phyloP scores from a whole-genome alignment of 2,113 vertebrate species.

The Nematolebias whitei region DNA sequence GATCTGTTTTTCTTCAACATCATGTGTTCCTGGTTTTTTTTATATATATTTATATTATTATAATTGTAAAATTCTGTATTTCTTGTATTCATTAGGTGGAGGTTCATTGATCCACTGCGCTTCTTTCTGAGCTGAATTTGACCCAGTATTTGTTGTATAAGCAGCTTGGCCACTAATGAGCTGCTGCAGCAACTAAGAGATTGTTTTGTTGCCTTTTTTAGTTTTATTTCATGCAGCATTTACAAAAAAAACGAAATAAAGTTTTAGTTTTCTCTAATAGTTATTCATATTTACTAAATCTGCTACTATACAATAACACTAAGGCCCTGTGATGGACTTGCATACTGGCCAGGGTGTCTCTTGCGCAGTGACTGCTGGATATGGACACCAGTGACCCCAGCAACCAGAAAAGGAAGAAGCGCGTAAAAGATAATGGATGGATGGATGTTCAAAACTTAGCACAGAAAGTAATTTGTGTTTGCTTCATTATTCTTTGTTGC shows the following conservation, averaged over 20 bases:
- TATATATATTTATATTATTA: too few species aligned
- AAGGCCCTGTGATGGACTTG: too few species aligned
- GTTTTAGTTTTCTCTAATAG: not conserved
- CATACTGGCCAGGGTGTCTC: too few species aligned
- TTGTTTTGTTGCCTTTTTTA: not conserved
- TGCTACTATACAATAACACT: too few species aligned
- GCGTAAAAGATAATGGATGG: too few species aligned
- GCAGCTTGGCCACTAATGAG: conserved; percentile 50
- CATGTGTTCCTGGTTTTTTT: conserved; percentile 10
- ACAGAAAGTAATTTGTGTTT: too few species aligned
- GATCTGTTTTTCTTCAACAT: not conserved
- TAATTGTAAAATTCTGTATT: conserved; percentile 22
- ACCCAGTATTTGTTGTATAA: conserved; percentile 33
- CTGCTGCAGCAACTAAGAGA: conserved; percentile 18
- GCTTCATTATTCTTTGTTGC: too few species aligned
- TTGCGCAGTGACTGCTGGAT: too few species aligned
- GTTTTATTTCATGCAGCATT: not conserved
- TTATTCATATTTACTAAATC: not conserved
- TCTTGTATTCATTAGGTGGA: conserved; percentile 30
- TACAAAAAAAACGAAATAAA: too few species aligned
- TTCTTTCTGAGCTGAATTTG: conserved; percentile 42
- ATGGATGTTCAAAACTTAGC: too few species aligned
- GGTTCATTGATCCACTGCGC: conserved; percentile 52
- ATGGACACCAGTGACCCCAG: too few species aligned
- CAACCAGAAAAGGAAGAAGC: too few species aligned